Conservation (phyloP, 2,888 invertebrate species). For the Prosapia bicincta region DNA sequence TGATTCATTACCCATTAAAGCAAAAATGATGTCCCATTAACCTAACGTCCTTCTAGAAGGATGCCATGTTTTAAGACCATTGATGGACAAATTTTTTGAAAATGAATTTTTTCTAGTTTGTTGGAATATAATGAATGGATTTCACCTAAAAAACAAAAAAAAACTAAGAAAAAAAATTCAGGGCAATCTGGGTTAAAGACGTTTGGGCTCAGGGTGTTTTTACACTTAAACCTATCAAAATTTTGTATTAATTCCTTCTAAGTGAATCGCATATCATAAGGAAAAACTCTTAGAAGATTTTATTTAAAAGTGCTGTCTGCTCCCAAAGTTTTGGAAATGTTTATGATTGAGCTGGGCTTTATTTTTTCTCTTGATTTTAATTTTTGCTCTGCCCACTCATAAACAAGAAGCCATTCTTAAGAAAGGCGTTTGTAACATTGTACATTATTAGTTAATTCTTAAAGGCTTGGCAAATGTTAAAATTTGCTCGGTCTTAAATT, state of each 20-base stretch:
- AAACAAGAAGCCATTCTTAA: background rate
- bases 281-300: constrained; percentile 16
- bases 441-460: constrained; percentile 23
- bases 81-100: too few species aligned
- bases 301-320: constrained; percentile 12
- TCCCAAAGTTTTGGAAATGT: constrained; percentile 21
- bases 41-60: too few species aligned
- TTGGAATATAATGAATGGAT: too few species aligned
- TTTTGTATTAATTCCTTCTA: constrained; percentile 16
- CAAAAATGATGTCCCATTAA: too few species aligned
- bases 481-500: constrained; percentile 23
- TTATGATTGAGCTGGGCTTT: constrained; percentile 12
- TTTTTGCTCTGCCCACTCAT: background rate
- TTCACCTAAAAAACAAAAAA: too few species aligned
- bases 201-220: constrained; percentile 32
- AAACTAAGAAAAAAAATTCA: too few species aligned
- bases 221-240: constrained; percentile 24
- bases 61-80: too few species aligned
- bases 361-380: constrained; percentile 16
- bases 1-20: too few species aligned
- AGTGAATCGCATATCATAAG: constrained; percentile 26
- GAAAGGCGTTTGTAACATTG: constrained; percentile 28
- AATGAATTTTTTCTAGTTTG: too few species aligned
- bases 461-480: constrained; percentile 22
- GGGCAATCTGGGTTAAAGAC: too few species aligned